These are phyloP conservation scores for Camponotus vicinus DNA, from an alignment of 1,140 invertebrate species.

Conservation along the genomic window DNA sequence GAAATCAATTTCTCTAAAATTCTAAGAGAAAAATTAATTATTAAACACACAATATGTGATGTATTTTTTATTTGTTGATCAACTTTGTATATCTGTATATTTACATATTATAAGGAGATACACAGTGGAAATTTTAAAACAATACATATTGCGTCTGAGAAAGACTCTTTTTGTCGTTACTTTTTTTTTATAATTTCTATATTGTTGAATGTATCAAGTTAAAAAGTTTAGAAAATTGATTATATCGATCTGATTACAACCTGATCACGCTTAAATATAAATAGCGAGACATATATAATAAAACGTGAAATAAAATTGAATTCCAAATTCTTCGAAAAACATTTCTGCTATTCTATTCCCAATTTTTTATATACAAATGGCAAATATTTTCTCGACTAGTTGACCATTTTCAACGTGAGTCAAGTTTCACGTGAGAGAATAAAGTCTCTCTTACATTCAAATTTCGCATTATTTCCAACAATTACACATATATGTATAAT, in stretches of 20 bases:
- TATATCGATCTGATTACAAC: not conserved
- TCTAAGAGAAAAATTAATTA: not conserved
- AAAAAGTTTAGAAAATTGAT: slow-evolving; percentile 17
- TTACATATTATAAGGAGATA: not conserved
- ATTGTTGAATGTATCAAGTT: not conserved
- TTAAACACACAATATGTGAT: not conserved
- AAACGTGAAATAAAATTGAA: not conserved
- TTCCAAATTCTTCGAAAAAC: not conserved
- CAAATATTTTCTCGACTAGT: slow-evolving; percentile 12
- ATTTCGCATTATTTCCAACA: slow-evolving; percentile 49
- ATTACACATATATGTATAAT: slow-evolving; percentile 49
- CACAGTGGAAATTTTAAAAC: not conserved
- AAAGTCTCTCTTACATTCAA: slow-evolving; percentile 39
- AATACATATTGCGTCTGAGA: not conserved
- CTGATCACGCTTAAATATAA: not conserved
- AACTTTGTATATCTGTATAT: slow-evolving; percentile 30
- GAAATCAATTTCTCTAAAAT: not conserved
- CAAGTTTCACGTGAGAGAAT: slow-evolving; percentile 51
- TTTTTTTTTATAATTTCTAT: not conserved
- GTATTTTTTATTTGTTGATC: slow-evolving; percentile 4
- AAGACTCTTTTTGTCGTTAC: not conserved
- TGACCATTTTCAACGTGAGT: slow-evolving; percentile 41
- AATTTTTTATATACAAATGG: slow-evolving; percentile 31
- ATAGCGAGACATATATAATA: not conserved
- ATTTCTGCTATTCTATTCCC: slow-evolving; percentile 21